Conservation (phyloP, 2,888 invertebrate species). For the Microplitis manilae region DNA sequence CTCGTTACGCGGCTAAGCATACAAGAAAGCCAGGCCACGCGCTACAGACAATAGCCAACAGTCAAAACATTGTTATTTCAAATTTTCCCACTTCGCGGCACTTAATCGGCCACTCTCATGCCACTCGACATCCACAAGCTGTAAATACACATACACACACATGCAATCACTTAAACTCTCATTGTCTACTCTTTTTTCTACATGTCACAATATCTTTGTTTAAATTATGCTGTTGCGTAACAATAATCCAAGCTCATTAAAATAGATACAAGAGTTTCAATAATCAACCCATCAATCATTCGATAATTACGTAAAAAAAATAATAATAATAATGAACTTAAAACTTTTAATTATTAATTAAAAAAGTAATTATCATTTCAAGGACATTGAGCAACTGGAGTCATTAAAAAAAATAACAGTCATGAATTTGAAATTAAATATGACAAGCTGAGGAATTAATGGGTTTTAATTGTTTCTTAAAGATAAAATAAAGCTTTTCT, state of each 20-base stretch:
- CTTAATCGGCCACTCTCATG: conserved; percentile 12
- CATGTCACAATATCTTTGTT: background rate
- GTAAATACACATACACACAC: background rate
- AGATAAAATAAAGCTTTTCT: too few species aligned
- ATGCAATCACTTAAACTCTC: background rate
- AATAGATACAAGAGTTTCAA: background rate
- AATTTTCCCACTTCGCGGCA: conserved; percentile 33
- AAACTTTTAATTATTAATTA: too few species aligned
- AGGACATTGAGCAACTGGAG: too few species aligned
- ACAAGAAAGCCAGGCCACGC: conserved; percentile 34
- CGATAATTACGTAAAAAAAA: too few species aligned
- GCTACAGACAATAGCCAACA: conserved; percentile 35
- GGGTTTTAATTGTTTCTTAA: too few species aligned
- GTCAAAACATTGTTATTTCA: conserved; percentile 43
- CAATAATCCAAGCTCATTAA: background rate
- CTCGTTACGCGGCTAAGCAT: conserved; percentile 37
- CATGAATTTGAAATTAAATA: too few species aligned
- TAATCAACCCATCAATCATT: too few species aligned
- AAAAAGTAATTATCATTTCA: too few species aligned
- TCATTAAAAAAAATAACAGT: too few species aligned
- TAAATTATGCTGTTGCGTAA: background rate
- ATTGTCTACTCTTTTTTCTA: background rate
- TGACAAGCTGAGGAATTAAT: too few species aligned
- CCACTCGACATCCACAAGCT: background rate
- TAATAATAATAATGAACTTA: too few species aligned